Conservation (phyloP, 2,113 vertebrate genomes). For the Myotis yumanensis region DNA sequence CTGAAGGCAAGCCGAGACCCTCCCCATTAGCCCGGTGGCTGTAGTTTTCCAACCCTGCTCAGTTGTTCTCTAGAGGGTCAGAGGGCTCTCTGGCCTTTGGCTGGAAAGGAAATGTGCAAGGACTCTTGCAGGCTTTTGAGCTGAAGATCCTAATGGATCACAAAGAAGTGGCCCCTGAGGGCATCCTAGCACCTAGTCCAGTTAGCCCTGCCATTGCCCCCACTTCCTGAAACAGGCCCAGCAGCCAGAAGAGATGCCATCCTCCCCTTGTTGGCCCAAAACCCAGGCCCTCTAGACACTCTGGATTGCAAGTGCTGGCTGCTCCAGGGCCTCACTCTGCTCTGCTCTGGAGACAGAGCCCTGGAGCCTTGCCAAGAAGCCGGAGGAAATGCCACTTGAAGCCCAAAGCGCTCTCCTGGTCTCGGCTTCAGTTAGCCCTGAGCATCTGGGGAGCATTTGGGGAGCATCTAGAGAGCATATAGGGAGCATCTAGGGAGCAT, state of each 20-base stretch:
- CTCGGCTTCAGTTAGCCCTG: not conserved
- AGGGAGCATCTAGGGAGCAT: too few species aligned
- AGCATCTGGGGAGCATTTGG: not conserved
- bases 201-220: not conserved
- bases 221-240: not conserved
- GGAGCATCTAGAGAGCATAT: too few species aligned
- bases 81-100: not conserved
- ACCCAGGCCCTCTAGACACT: not conserved
- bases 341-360: not conserved
- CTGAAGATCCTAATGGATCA: not conserved
- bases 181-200: constrained; percentile 51
- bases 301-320: not conserved
- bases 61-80: not conserved
- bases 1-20: not conserved
- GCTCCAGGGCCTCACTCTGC: not conserved
- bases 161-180: constrained; percentile 49
- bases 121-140: constrained; percentile 27
- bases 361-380: constrained; percentile 30
- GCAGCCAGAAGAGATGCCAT: not conserved
- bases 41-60: not conserved
- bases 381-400: not conserved
- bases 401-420: not conserved
- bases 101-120: not conserved
- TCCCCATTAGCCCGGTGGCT: not conserved
- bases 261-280: not conserved